These are phyloP conservation scores for Porites lobata DNA, from an alignment of 92 coral and sea anemone species.

Conservation along the genomic window DNA sequence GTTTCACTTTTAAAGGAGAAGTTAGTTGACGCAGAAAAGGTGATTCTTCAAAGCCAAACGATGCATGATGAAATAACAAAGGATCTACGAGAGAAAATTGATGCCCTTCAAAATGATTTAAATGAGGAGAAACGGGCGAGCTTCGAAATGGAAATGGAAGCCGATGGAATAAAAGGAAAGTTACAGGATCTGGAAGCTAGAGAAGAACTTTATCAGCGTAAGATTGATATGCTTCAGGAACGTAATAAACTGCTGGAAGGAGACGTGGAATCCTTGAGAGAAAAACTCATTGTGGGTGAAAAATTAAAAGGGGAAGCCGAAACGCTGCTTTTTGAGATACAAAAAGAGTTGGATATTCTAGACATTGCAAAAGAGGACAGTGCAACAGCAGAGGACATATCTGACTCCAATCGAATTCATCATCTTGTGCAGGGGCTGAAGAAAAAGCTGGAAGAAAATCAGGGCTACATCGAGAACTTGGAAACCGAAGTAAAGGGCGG, in stretches of 20 bases:
- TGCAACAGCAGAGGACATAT: not conserved
- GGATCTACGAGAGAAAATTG: slow-evolving; percentile 27
- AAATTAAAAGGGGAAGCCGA: slow-evolving; percentile 44
- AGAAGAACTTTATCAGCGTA: slow-evolving; percentile 26
- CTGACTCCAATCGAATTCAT: slow-evolving; percentile 14
- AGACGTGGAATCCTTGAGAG: slow-evolving; percentile 28
- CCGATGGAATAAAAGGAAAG: slow-evolving; percentile 19
- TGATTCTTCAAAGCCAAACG: slow-evolving; percentile 28
- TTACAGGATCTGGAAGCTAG: slow-evolving; percentile 9
- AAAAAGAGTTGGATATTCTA: slow-evolving; percentile 1
- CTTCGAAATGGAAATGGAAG: slow-evolving; percentile 34
- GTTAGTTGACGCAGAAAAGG: slow-evolving; percentile 21
- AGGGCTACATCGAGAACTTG: slow-evolving; percentile 55
- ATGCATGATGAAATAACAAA: slow-evolving; percentile 32
- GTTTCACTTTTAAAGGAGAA: slow-evolving; percentile 20
- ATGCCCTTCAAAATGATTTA: slow-evolving; percentile 13
- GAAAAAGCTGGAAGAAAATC: slow-evolving; percentile 75
- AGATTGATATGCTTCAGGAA: slow-evolving; percentile 41
- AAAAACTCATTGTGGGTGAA: slow-evolving; percentile 25
- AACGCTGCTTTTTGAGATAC: slow-evolving; percentile 34
- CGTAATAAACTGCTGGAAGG: slow-evolving; percentile 20
- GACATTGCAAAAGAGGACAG: slow-evolving; percentile 16
- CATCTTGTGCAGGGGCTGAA: slow-evolving; percentile 58
- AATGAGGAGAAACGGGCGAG: slow-evolving; percentile 23
- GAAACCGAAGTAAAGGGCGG: slow-evolving; percentile 77